Base-by-base conservation (phyloP, 2,888 invertebrate genomes). In the Kryphioiulus occultus region DNA sequence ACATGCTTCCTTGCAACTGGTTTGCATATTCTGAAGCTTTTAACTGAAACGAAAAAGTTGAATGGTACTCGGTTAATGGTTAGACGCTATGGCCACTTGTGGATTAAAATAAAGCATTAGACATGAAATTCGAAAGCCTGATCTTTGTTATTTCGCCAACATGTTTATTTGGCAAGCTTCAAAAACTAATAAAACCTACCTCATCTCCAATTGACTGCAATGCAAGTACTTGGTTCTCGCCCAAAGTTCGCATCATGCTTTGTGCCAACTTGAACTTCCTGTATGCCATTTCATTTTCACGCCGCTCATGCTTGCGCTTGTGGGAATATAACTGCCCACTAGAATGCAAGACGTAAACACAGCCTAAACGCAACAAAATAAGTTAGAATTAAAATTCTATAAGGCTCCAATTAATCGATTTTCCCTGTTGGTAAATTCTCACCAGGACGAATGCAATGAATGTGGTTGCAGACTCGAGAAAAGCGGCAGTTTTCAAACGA, bases 301-400 rank as follows among this genome's bases (percentile, higher is more conserved):
- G 95, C 86, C 98, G 94, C 92, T 99, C 99, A 92, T 99, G 99
- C 91, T 98, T 99, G 88, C 99, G 95, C 93, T 99, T 99, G 92
- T 99, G 99, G 15, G 98, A 98, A 92, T 98, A 97, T 90, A 99
- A 95, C 92, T 99, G 99, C 86, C 98, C 97, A 91, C 98, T 97
- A 53, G 98, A 98, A 91, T 99, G 99, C 89, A 99, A 94, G 3
- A 99, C 98, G 92, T 98, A 99, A 92, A 96, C 96, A 93, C 99
- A 99, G 89, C 96, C 96, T 2, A 88, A 89, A 26, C 0, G n/a
- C 26, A 87, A 84, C 78, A 86, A 68, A 26, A 22, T 12, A 26
- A 26, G 10, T 26, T 3, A 88, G 15, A 22, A 88, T 88, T 26
- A 78, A 88, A 88, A 86, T 30, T 30, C n/a, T n/a, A n/a, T n/a